phyloP scores from a whole-genome alignment of 2,113 vertebrate species.

The Irena cyanogastra region DNA sequence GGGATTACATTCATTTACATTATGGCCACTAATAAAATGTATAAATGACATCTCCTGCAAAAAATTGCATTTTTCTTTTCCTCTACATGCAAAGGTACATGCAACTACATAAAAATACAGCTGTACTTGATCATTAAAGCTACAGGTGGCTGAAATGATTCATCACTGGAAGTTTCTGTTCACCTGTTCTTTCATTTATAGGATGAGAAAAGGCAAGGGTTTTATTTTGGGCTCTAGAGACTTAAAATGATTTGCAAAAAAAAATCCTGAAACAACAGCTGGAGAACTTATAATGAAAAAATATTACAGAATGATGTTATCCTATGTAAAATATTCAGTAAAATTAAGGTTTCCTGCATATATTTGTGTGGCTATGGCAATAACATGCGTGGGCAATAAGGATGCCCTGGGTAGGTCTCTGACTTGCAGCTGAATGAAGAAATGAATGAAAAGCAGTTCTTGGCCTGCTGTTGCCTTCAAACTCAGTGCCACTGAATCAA shows the following conservation, averaged over 20 bases:
- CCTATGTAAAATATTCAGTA: neutral
- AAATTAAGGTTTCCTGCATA: neutral
- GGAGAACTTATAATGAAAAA: neutral
- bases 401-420: neutral
- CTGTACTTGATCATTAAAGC: neutral
- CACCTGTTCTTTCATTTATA: neutral
- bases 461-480: neutral
- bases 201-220: neutral
- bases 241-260: neutral
- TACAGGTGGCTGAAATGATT: neutral
- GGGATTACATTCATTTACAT: neutral
- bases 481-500: neutral
- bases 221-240: neutral
- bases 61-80: neutral
- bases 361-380: neutral
- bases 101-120: neutral
- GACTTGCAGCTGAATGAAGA: neutral
- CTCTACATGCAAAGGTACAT: neutral
- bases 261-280: neutral
- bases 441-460: neutral
- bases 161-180: neutral
- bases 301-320: accelerated
- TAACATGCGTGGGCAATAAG: neutral
- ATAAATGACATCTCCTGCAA: neutral
- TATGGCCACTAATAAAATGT: neutral